Percentiles rank a stretch among this genome's conserved stretches.
Conservation (phyloP, 1,140 invertebrate genomes). For the Rhysida immarginata region DNA sequence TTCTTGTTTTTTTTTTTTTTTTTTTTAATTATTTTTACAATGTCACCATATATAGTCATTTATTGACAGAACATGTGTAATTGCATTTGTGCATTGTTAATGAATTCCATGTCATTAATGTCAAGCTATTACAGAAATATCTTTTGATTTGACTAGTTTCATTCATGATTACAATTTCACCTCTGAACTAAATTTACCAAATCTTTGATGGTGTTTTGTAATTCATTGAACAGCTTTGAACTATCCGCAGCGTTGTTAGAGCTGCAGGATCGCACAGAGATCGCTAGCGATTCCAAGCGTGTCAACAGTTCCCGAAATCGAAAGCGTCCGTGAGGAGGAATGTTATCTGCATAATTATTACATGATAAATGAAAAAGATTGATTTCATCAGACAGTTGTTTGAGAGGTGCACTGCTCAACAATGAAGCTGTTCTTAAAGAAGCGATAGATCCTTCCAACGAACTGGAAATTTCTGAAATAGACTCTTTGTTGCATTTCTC, state of each 20-base stretch:
- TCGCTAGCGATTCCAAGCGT: conserved; percentile 59
- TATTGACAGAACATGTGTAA: too few relatives aligned
- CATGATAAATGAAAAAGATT: conserved; percentile 61
- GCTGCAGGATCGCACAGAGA: conserved; percentile 46
- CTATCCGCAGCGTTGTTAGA: conserved; percentile 37
- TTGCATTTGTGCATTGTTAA: too few relatives aligned
- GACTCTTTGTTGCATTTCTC: conserved; percentile 37
- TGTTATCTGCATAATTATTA: conserved; percentile 48
- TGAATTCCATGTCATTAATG: conserved; percentile 56
- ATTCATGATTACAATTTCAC: too few relatives aligned
- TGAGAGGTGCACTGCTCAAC: conserved; percentile 42
- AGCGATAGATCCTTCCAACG: conserved; percentile 46
- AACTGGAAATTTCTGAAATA: conserved; percentile 49
- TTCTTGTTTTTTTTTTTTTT: too few relatives aligned
- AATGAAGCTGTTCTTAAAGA: conserved; percentile 35
- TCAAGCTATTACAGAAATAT: conserved; percentile 72
- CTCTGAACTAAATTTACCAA: conserved; percentile 62
- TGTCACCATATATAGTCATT: too few relatives aligned
- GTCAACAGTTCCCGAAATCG: conserved; percentile 72
- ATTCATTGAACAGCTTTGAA: conserved; percentile 45
- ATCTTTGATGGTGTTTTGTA: conserved; percentile 64
- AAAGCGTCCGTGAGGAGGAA: conserved; percentile 72
- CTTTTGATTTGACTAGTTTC: conserved; percentile 43
- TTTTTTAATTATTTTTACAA: too few relatives aligned
- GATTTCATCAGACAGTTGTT: conserved; percentile 72